Evolutionary conservation across 2,888 invertebrate genomes (phyloP).

Genomic region (Drymonia ruficornis): DNA sequence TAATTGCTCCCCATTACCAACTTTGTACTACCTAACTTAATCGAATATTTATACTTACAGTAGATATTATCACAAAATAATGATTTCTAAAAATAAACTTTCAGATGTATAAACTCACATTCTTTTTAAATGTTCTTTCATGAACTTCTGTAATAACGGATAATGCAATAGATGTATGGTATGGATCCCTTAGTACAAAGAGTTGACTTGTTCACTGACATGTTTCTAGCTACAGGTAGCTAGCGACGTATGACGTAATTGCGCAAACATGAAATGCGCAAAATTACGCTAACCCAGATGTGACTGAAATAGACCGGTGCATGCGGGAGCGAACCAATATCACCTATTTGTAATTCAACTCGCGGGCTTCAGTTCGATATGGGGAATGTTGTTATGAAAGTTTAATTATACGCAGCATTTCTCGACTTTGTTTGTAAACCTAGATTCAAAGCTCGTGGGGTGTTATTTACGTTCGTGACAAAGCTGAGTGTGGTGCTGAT

Average conservation of each 20-base stretch:
- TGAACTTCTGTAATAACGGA: too few species aligned
- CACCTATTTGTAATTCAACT: conserved; percentile 31
- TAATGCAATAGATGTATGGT: too few species aligned
- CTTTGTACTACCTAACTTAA: too few species aligned
- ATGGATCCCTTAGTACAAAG: too few species aligned
- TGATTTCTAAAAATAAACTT: too few species aligned
- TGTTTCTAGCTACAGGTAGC: conserved; percentile 19
- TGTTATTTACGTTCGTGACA: not conserved
- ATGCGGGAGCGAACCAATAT: conserved; percentile 31
- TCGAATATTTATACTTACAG: too few species aligned
- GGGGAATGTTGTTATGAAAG: conserved; percentile 22
- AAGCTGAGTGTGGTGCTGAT: not conserved
- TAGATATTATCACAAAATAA: too few species aligned
- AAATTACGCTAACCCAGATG: conserved; percentile 64
- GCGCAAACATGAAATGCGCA: conserved; percentile 36
- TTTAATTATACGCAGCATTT: conserved; percentile 18
- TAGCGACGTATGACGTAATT: conserved; percentile 23
- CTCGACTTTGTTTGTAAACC: conserved; percentile 1
- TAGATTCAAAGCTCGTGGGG: not conserved
- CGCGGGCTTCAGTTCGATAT: conserved; percentile 15
- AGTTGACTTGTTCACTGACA: too few species aligned
- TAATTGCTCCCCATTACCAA: too few species aligned
- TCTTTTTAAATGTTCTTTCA: too few species aligned
- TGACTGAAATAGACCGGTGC: conserved; percentile 54
- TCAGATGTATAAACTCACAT: too few species aligned